Base-by-base conservation (phyloP, 2,888 invertebrate genomes). In the Kryphioiulus occultus region DNA sequence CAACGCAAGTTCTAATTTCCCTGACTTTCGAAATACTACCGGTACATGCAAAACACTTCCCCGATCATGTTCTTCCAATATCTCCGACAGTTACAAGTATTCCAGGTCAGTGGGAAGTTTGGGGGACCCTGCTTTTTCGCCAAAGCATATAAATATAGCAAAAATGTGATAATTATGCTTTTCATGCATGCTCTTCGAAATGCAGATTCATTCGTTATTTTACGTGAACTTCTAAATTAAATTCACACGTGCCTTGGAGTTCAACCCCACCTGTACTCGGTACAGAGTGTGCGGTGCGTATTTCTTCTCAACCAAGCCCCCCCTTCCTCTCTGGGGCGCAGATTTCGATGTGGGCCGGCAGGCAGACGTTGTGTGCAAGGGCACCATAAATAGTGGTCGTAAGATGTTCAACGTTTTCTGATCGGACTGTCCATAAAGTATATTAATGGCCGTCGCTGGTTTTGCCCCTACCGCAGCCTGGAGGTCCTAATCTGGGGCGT, bases 401-500 rank as follows among this genome's bases (percentile, higher is more conserved):
- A 68, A 68, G 59, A 68, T 68, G 59, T 68, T 68, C 19, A 68
- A 22, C 22, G n/a, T 68, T 68, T 68, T 68, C 22, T 68, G 9
- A 68, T 26, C 22, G 4, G 22, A 22, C 22, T 26, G 59, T 68
- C 12, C 59, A 5, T 68, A 68, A 68, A 84, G 85, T 42, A 84
- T 84, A 84, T 84, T 84, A 84, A 68, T 68, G 59, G 19, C 59
- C 59, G 22, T 68, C 59, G 59, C 22, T 10, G 59, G 59, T 68
- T 68, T n/a, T 68, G 5, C 5, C 22, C 22, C 1, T 19, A 68
- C 19, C 26, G 59, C 59, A 68, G 59, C 59, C 59, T 68, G 59
- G 59, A 68, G 59, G 59, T 68, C 59, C 59, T 68, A 68, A 68
- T 68, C 59, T 68, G 59, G 59, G 59, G 59, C 59, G 59, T 68